Conservation (phyloP, 2,797 vertebrate genomes). For the Florisuga fusca region DNA sequence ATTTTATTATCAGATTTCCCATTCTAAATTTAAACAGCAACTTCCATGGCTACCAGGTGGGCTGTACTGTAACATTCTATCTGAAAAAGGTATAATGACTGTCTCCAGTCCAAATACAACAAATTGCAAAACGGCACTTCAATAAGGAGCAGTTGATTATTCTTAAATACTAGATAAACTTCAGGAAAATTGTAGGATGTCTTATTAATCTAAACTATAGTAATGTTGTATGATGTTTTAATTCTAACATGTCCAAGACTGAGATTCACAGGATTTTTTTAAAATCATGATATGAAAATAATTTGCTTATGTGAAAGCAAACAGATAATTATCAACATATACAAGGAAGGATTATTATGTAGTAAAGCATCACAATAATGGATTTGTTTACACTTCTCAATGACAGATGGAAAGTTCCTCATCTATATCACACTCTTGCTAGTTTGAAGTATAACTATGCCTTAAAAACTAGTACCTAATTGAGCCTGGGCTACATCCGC, state of each 20-base stretch:
- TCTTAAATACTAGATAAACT: not conserved
- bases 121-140: not conserved
- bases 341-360: not conserved
- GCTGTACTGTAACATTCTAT: not conserved
- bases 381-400: not conserved
- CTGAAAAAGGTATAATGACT: not conserved
- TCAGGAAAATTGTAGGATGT: not conserved
- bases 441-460: not conserved
- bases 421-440: not conserved
- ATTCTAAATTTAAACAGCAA: not conserved
- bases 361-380: not conserved
- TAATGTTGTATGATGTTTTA: not conserved
- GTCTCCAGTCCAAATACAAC: not conserved
- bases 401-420: not conserved
- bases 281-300: not conserved
- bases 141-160: not conserved
- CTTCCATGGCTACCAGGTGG: not conserved
- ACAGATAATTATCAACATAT: not conserved
- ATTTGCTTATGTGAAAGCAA: not conserved
- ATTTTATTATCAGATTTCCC: not conserved
- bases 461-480: constrained; percentile 80
- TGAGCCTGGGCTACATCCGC: constrained; percentile 90
- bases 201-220: not conserved
- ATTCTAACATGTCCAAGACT: not conserved
- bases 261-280: not conserved